These are phyloP conservation scores for Branchipolynoe longqiensis DNA, from an alignment of 2,888 invertebrate genomes.

Conservation along the genomic window DNA sequence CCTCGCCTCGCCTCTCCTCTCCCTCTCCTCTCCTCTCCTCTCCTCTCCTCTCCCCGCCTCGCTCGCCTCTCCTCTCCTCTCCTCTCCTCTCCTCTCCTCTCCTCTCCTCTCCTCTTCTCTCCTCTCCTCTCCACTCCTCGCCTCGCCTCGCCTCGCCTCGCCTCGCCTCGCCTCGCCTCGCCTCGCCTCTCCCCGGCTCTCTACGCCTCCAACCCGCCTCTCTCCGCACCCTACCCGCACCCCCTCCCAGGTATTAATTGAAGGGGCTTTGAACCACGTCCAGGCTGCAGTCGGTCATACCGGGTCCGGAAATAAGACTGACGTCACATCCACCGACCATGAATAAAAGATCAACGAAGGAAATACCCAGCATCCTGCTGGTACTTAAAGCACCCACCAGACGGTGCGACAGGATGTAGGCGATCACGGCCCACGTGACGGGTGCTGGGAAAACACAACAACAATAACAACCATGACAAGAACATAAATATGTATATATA, in stretches of 20 bases:
- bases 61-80: not conserved
- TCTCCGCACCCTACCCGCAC: not conserved
- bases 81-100: not conserved
- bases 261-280: slow-evolving; percentile 48
- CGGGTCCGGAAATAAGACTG: slow-evolving; percentile 28
- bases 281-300: not conserved
- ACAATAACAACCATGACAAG: no score
- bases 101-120: not conserved
- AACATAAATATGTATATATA: no score
- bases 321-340: slow-evolving; percentile 47
- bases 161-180: not conserved
- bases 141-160: not conserved
- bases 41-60: not conserved
- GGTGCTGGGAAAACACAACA: not conserved
- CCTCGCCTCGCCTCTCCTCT: not conserved
- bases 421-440: slow-evolving; percentile 7
- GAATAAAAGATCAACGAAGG: slow-evolving; percentile 50
- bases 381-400: slow-evolving; percentile 44
- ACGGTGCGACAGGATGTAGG: slow-evolving; percentile 27
- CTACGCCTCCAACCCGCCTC: not conserved
- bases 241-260: slow-evolving; percentile 23
- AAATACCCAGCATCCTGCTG: slow-evolving; percentile 53
- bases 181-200: not conserved
- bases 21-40: not conserved
- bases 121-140: not conserved